Evolutionary conservation across 1,140 invertebrate genomes (phyloP).

Genomic region (Drosophila mayri): DNA sequence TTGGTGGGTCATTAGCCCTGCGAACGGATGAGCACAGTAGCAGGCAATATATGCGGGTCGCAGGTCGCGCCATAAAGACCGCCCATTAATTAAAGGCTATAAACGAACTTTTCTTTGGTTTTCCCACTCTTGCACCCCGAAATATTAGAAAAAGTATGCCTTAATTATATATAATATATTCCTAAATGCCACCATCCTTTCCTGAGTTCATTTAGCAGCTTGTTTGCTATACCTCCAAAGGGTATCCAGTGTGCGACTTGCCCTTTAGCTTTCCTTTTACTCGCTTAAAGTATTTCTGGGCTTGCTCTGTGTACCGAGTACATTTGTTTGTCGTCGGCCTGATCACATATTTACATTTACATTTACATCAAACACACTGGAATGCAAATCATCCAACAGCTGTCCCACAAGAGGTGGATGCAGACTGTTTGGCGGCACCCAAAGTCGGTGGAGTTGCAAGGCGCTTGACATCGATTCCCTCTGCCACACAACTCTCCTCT

Average conservation of each 20-base stretch:
- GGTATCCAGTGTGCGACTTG: not conserved
- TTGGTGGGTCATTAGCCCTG: slow-evolving; percentile 63
- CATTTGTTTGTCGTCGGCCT: slow-evolving; percentile 31
- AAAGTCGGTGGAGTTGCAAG: slow-evolving; percentile 27
- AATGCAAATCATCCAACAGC: slow-evolving; percentile 62
- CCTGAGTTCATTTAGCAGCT: not conserved
- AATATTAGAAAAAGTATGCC: not conserved
- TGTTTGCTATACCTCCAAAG: not conserved
- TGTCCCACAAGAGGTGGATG: slow-evolving; percentile 14
- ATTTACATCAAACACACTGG: slow-evolving; percentile 62
- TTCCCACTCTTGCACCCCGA: not conserved
- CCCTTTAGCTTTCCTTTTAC: not conserved
- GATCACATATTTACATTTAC: slow-evolving; percentile 63
- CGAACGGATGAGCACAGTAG: slow-evolving; percentile 48
- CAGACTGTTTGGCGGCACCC: slow-evolving; percentile 59
- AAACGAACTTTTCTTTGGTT: not conserved
- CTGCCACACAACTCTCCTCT: slow-evolving; percentile 28
- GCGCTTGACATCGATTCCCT: slow-evolving; percentile 49
- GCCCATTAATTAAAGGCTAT: slow-evolving; percentile 56
- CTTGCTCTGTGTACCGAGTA: slow-evolving; percentile 16
- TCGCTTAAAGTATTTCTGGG: slow-evolving; percentile 29
- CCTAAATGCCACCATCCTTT: slow-evolving; percentile 3
- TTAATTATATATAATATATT: not conserved
- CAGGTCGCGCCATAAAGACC: slow-evolving; percentile 36
- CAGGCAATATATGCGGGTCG: slow-evolving; percentile 18